Base-by-base conservation (phyloP, 2,113 vertebrate genomes). In the Nipponia nippon region DNA sequence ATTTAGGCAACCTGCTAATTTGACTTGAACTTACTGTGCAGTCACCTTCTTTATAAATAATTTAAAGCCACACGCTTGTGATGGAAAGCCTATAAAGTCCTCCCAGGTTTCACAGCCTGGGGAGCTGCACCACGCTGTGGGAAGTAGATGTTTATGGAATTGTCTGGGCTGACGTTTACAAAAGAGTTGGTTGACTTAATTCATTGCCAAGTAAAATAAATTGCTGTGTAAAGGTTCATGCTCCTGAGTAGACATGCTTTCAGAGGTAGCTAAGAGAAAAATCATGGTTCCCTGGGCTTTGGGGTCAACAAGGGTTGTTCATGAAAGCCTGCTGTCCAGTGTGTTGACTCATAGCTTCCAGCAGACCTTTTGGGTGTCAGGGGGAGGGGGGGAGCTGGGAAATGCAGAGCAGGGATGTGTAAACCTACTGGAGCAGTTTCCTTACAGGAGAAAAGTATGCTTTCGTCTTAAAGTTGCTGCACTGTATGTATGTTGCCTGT, bases 91-190 rank as follows among this genome's bases (percentile, higher is more conserved):
- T 90, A 11, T 77, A 16, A 38, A 66, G 29, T 52, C 23, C 18
- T 88, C 18, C 18, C 34, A 36, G 47, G 38, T 91, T 62, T 89
- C 44, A 46, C 20, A 34, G 53, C 10, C 44, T 46, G 29, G 29
- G 22, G 20, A 77, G 7, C 46, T 78, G 47, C 18, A 87, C 34
- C 13, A 23, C 0, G 0, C 23, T 93, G 47, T 61, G 56, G 16
- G 44, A 93, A 44, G 67, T 16, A 59, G 47, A 11, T 95, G 56
- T 76, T 96, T 65, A 58, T 87, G 65, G 80, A 82, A 44, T 91
- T 90, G 49, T 76, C 80, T 87, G 44, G 23, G 46, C n/a, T 91
- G 65, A 67, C 1, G 0, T 87, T 91, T 89, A 32, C 16, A 18
- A 23, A 77, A 29, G 44, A 94, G 55, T 32, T 90, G 16, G 29